Evolutionary conservation across 2,797 vertebrate genomes (phyloP), one percentile per base, ranked within the genome.

Genomic region (Darevskia mixta): DNA sequence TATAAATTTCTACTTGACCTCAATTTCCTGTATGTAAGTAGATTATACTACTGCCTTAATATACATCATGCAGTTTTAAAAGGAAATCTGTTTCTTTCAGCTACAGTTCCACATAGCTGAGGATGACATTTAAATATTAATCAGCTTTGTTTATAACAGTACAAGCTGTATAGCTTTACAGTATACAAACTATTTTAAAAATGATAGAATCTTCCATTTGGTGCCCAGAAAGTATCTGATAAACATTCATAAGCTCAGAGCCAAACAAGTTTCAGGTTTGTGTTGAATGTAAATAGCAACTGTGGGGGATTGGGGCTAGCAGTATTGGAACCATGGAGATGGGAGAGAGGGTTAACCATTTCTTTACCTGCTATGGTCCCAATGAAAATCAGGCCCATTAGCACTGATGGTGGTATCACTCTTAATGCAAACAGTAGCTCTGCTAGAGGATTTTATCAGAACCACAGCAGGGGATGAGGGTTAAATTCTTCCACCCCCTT

Each of bases 41-140:
- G 87, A 84, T 94, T 93, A 89, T 89, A 94, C 89, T 91, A 93
- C 90, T 82, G 38, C 89, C 90, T 94, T 95, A 95, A 94, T 92
- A 93, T 88, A 90, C 76, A 90, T 83, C 13, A 66, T 67, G 88
- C 45, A 75, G 32, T 75, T 84, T 61, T 38, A 75, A 75, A 84
- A 61, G 7, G 23, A 92, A 78, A 66, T 94, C 73, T 79, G 89
- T 93, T 93, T 93, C 67, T 89, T 93, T 94, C 91, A 89, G 71
- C 90, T 93, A 91, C 88, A 95, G 86, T 93, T 92, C 85, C 91
- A 86, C 77, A 86, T 93, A 92, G 82, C 92, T 32, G 94, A 93
- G 85, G 87, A 71, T 94, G 66, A 55, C 49, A 92, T 89, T 5
- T 5, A 90, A 93, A 86, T 92, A 86, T 93, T 92, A 92, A 76